These are phyloP conservation scores for Aphelenchoides fujianensis DNA, from an alignment of 1,140 invertebrate genomes.

Conservation along the genomic window DNA sequence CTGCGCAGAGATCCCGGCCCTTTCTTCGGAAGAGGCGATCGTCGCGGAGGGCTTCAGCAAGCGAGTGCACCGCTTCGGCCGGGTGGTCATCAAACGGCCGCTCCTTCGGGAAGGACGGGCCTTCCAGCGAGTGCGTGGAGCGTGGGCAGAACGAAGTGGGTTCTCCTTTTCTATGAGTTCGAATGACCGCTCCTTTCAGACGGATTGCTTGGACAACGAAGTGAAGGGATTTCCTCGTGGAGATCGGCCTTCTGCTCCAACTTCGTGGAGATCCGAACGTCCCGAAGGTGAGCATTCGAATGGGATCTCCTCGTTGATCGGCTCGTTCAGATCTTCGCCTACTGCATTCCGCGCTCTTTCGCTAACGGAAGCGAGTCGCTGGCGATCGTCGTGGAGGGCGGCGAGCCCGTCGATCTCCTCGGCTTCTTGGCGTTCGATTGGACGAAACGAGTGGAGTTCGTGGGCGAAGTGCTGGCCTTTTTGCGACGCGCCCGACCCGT, in stretches of 20 bases:
- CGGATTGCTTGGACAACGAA: background rate
- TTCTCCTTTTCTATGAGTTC: background rate
- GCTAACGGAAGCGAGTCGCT: background rate
- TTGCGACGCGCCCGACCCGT: conserved; percentile 1
- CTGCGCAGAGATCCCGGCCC: background rate
- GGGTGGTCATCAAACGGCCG: conserved; percentile 6
- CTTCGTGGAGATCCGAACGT: conserved; percentile 19
- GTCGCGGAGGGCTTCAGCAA: conserved; percentile 7
- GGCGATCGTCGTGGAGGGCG: conserved; percentile 9
- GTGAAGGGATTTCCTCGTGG: conserved; percentile 3
- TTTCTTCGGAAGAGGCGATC: background rate
- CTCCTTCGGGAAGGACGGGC: background rate
- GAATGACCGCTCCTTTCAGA: background rate
- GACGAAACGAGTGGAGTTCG: conserved; percentile 4
- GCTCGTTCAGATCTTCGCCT: conserved; percentile 11
- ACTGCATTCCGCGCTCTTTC: conserved; percentile 14
- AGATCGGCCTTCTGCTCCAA: conserved; percentile 9
- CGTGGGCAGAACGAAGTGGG: background rate
- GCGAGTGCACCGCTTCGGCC: conserved; percentile 3
- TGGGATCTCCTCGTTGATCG: background rate
- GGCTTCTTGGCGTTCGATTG: background rate
- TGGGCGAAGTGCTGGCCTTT: conserved; percentile 6
- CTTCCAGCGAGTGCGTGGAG: conserved; percentile 1
- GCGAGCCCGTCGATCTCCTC: background rate
- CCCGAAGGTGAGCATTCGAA: background rate